A percentile compares a stretch with the other conserved stretches of the same genome.
Conservation (phyloP, 2,113 vertebrate species). For the Oryzias melastigma region DNA sequence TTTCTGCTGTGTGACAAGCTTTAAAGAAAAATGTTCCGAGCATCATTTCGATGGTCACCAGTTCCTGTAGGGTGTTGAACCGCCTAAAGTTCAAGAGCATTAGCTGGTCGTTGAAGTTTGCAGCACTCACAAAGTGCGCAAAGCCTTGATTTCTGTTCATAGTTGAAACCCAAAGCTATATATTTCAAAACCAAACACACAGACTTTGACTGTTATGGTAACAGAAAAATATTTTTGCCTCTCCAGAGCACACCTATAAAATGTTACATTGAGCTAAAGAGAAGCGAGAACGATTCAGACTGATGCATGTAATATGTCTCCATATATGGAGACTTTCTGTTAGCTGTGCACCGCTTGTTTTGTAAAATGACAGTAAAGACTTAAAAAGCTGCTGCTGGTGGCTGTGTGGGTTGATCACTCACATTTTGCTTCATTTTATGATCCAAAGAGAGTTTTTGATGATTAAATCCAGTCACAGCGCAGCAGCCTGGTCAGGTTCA, state of each 20-base stretch:
- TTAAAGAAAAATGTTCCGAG: neutral
- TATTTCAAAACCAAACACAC: conserved; percentile 45
- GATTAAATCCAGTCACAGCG: conserved; percentile 37
- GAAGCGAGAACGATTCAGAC: conserved; percentile 29
- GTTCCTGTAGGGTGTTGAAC: conserved; percentile 6
- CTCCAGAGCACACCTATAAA: conserved; percentile 47
- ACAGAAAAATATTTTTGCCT: conserved; percentile 62
- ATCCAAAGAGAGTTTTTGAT: conserved; percentile 23
- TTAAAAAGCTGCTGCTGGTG: conserved; percentile 33
- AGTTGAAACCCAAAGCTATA: conserved; percentile 45
- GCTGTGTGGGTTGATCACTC: conserved; percentile 28
- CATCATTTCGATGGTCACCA: neutral
- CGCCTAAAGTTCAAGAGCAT: conserved; percentile 1
- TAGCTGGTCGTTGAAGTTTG: conserved; percentile 4
- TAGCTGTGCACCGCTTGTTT: conserved; percentile 30
- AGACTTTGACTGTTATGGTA: conserved; percentile 59
- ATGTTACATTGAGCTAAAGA: conserved; percentile 49
- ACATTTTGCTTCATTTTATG: conserved; percentile 30
- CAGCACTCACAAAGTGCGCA: conserved; percentile 11
- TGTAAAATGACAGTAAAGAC: conserved; percentile 49
- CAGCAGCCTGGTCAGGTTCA: conserved; percentile 21
- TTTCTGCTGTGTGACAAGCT: neutral
- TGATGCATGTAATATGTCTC: conserved; percentile 30
- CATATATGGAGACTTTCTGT: conserved; percentile 56
- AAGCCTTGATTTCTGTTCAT: conserved; percentile 18